Percentiles rank a stretch among this genome's conserved stretches.
These are phyloP conservation scores for Sesamia nonagrioides DNA, from an alignment of 1,140 invertebrate species.

Conservation along the genomic window DNA sequence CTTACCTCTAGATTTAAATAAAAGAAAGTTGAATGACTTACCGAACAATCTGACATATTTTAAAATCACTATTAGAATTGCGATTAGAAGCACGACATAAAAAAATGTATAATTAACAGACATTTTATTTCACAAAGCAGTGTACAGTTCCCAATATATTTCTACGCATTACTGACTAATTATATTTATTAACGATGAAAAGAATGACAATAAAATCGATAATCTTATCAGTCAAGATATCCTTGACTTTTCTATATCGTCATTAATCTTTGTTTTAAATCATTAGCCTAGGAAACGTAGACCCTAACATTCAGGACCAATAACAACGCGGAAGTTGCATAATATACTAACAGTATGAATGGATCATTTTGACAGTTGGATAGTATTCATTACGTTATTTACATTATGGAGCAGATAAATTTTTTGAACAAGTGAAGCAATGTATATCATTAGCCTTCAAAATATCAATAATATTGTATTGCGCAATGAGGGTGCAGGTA, in stretches of 20 bases:
- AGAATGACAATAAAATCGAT: slow-evolving; percentile 19
- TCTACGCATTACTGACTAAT: slow-evolving; percentile 3
- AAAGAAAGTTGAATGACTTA: background rate
- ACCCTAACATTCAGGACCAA: background rate
- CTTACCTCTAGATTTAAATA: too few relatives aligned
- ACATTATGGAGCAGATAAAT: too few relatives aligned
- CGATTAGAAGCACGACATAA: background rate
- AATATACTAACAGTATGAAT: too few relatives aligned
- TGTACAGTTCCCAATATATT: background rate
- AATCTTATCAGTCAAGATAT: slow-evolving; percentile 29
- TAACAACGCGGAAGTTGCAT: too few relatives aligned
- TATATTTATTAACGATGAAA: slow-evolving; percentile 33
- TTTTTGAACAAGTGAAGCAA: too few relatives aligned
- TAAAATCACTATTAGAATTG: background rate
- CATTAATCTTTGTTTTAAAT: background rate
- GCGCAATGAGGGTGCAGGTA: too few relatives aligned
- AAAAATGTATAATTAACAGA: background rate
- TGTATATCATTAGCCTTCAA: too few relatives aligned
- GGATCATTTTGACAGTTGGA: too few relatives aligned
- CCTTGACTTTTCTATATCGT: slow-evolving; percentile 1
- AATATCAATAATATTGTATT: too few relatives aligned
- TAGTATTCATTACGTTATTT: too few relatives aligned
- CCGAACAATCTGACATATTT: background rate
- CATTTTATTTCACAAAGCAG: slow-evolving; percentile 18
- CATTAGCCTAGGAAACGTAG: background rate